These are phyloP conservation scores for Agonopterix heracliana DNA, from an alignment of 2,888 invertebrate genomes.

Conservation along the genomic window DNA sequence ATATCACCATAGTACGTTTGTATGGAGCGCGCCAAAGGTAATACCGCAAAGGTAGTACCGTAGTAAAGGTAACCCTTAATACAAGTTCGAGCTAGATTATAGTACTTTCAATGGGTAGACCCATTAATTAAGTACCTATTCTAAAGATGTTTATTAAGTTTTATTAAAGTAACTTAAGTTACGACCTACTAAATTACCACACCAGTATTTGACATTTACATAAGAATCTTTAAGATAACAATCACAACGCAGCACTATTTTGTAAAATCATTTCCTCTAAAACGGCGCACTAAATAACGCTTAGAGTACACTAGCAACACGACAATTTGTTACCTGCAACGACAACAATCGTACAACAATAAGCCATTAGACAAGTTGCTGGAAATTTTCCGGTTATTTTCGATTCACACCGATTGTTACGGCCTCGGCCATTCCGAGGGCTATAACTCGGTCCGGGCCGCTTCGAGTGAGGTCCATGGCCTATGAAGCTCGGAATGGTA, in stretches of 20 bases:
- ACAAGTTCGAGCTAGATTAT: too few species aligned
- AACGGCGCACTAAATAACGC: constrained; percentile 40
- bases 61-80: too few species aligned
- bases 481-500: constrained; percentile 52
- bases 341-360: constrained; percentile 61
- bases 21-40: too few species aligned
- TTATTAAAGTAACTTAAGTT: too few species aligned
- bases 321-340: constrained; percentile 45
- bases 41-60: too few species aligned
- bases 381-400: constrained; percentile 74
- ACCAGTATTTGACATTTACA: too few species aligned
- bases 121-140: too few species aligned
- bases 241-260: not conserved
- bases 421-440: constrained; percentile 51
- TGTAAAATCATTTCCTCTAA: constrained; percentile 17
- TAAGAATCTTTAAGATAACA: not conserved
- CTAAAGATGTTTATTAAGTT: too few species aligned
- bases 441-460: constrained; percentile 52
- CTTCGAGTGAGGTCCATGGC: constrained; percentile 71
- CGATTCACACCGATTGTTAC: constrained; percentile 70
- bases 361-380: constrained; percentile 70
- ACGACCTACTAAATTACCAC: too few species aligned
- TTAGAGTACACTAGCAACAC: constrained; percentile 50
- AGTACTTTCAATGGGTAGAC: too few species aligned
- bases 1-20: too few species aligned